These are phyloP conservation scores for Orthonychiurus folsomi DNA, from an alignment of 2,888 invertebrate genomes.

Conservation along the genomic window DNA sequence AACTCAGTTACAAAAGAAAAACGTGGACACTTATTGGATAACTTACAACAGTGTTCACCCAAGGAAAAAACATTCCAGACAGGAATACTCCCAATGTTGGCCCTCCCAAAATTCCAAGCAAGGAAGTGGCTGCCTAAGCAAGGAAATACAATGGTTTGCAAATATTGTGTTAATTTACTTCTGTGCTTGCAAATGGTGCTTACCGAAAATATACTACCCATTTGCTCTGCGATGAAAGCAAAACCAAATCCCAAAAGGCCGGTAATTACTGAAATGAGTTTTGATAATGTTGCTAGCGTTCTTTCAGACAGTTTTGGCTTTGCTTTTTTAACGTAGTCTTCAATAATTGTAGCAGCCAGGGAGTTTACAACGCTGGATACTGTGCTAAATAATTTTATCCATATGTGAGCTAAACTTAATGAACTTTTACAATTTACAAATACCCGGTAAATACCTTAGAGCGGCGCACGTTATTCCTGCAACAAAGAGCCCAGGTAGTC, in stretches of 20 bases:
- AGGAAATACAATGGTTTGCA: slow-evolving; percentile 2
- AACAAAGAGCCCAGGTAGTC: slow-evolving; percentile 53
- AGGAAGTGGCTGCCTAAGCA: slow-evolving; percentile 63
- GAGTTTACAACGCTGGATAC: slow-evolving; percentile 93
- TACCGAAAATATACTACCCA: slow-evolving; percentile 45
- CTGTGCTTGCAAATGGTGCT: background rate
- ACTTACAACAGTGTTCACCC: slow-evolving; percentile 67
- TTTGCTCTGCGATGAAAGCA: slow-evolving; percentile 76
- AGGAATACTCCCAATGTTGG: slow-evolving; percentile 78
- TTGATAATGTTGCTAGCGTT: slow-evolving; percentile 61
- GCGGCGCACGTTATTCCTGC: slow-evolving; percentile 36
- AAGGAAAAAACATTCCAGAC: slow-evolving; percentile 75
- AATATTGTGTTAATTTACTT: slow-evolving; percentile 2
- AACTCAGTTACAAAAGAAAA: slow-evolving; percentile 6
- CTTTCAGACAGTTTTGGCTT: slow-evolving; percentile 42
- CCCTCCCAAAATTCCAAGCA: slow-evolving; percentile 84
- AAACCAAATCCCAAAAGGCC: slow-evolving; percentile 68
- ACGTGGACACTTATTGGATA: too few species aligned
- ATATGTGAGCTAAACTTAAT: background rate
- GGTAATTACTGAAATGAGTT: slow-evolving; percentile 57
- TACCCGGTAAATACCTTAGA: slow-evolving; percentile 23
- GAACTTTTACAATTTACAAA: background rate
- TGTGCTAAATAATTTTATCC: slow-evolving; percentile 54
- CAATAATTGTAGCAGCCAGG: slow-evolving; percentile 78
- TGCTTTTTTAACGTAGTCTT: slow-evolving; percentile 60